Conservation (phyloP, 2,113 vertebrate species). For the Paralichthys olivaceus region DNA sequence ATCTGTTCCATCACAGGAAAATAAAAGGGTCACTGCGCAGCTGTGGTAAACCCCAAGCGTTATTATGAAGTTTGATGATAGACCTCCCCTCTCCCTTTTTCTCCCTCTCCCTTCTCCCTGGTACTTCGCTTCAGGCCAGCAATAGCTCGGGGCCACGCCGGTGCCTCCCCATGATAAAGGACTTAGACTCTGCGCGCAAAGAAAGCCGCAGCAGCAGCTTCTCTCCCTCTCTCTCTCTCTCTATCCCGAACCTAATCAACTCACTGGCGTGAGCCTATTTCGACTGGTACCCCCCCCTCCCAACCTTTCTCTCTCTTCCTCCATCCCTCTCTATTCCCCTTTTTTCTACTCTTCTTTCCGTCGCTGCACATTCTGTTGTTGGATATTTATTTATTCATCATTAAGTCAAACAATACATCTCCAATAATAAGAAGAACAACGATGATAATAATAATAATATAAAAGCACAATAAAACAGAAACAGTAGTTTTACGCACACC, state of each 20-base stretch:
- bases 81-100: slow-evolving; percentile 75
- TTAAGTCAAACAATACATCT: not conserved
- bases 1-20: slow-evolving; percentile 91
- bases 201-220: slow-evolving; percentile 83
- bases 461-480: not conserved
- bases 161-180: slow-evolving; percentile 98
- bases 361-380: slow-evolving; percentile 57
- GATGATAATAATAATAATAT: not conserved
- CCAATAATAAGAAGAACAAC: slow-evolving; percentile 5
- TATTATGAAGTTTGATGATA: slow-evolving; percentile 96
- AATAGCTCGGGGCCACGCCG: slow-evolving; percentile 92
- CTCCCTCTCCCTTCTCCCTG: slow-evolving; percentile 80
- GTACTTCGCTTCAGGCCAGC: slow-evolving; percentile 89
- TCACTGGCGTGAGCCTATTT: slow-evolving; percentile 80
- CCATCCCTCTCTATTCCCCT: slow-evolving; percentile 42
- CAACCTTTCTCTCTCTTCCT: not conserved
- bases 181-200: slow-evolving; percentile 88
- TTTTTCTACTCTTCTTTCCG: slow-evolving; percentile 17
- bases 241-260: slow-evolving; percentile 88
- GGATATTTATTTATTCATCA: slow-evolving; percentile 12
- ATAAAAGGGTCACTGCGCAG: slow-evolving; percentile 96
- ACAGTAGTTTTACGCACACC: no score
- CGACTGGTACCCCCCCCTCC: slow-evolving; percentile 51
- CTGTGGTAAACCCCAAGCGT: slow-evolving; percentile 90
- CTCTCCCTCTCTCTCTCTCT: slow-evolving; percentile 78